Evolutionary conservation across 2,888 invertebrate species (phyloP).

Genomic region (Meloe dianella): DNA sequence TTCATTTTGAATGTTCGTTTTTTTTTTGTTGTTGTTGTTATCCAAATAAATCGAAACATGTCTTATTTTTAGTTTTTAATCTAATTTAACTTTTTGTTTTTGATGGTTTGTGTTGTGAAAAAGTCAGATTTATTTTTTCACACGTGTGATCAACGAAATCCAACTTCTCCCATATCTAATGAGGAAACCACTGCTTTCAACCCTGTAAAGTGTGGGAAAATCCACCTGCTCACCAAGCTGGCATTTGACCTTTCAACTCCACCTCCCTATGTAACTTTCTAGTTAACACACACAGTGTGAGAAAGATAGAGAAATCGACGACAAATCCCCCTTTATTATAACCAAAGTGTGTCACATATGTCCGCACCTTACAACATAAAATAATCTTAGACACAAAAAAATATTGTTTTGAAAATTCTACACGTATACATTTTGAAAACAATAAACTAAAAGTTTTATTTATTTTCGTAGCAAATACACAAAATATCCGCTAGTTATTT

Average conservation of each 20-base stretch:
- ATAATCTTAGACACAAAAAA: neutral
- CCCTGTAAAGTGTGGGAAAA: conserved; percentile 35
- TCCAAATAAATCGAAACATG: neutral
- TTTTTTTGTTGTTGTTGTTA: neutral
- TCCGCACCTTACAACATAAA: neutral
- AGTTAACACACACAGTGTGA: neutral
- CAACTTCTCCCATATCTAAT: neutral
- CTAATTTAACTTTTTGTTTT: neutral
- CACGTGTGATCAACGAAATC: neutral
- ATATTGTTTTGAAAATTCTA: conserved; percentile 1
- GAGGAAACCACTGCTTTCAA: conserved; percentile 11
- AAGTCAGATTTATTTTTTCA: conserved; percentile 5
- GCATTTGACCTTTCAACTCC: conserved; percentile 5
- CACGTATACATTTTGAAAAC: conserved; percentile 1
- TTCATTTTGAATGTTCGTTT: neutral
- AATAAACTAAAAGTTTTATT: neutral
- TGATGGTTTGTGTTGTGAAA: neutral
- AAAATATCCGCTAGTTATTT: conserved; percentile 10
- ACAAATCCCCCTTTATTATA: neutral
- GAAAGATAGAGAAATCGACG: neutral
- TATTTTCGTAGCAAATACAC: conserved; percentile 5
- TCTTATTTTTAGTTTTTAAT: neutral
- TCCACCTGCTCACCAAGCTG: conserved; percentile 41
- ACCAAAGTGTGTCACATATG: conserved; percentile 1
- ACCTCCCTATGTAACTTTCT: neutral